Conservation (phyloP, 2,797 vertebrate genomes). For the Threskiornis aethiopicus region DNA sequence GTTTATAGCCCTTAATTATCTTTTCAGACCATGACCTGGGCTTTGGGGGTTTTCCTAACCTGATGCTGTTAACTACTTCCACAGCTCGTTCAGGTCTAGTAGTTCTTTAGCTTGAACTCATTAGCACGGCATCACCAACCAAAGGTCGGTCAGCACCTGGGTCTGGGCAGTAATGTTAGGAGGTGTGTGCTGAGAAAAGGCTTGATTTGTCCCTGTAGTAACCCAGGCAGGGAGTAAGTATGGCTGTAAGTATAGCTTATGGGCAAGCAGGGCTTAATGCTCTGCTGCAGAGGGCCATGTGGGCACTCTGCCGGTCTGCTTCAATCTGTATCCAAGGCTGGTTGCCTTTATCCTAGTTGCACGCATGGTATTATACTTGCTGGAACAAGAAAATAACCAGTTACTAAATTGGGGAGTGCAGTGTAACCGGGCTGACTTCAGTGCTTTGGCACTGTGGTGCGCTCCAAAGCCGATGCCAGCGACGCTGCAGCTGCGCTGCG, state of each 20-base stretch:
- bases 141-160: fast-evolving
- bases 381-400: background rate
- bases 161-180: background rate
- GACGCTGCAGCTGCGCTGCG: fast-evolving
- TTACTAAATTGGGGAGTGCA: background rate
- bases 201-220: background rate
- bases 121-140: fast-evolving
- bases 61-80: background rate
- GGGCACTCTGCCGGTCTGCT: background rate
- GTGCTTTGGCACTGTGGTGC: background rate
- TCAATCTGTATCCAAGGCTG: background rate
- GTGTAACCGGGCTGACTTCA: background rate
- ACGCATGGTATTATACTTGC: fast-evolving
- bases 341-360: background rate
- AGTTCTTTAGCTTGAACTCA: background rate
- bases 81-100: background rate
- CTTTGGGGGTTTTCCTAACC: background rate
- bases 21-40: background rate
- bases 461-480: fast-evolving
- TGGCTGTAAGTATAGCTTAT: background rate
- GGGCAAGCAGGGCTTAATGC: background rate
- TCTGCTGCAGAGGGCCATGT: background rate
- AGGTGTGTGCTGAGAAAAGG: background rate
- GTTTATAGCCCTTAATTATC: constrained; percentile 1
- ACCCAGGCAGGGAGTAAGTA: background rate